These are phyloP conservation scores for Machimus atricapillus DNA, from an alignment of 2,888 invertebrate species.

Conservation along the genomic window DNA sequence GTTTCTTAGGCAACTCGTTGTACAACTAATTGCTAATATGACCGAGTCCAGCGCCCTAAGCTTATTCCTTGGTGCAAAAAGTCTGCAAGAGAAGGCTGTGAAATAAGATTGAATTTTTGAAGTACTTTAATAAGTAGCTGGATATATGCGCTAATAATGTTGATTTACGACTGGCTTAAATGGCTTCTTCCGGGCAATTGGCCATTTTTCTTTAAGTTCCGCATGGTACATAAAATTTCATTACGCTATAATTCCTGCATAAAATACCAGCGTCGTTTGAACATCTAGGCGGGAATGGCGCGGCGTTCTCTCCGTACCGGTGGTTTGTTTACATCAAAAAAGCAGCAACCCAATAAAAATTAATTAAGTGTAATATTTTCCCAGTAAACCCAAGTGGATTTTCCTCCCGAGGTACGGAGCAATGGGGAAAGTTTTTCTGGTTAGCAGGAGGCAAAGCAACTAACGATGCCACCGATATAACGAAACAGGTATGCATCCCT, in stretches of 20 bases:
- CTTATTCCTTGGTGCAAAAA: background rate
- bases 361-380: conserved; percentile 48
- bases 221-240: conserved; percentile 47
- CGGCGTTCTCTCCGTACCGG: background rate
- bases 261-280: conserved; percentile 36
- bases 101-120: conserved; percentile 19
- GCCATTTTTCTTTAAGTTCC: conserved; percentile 48
- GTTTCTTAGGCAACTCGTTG: too few relatives aligned
- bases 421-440: conserved; percentile 41
- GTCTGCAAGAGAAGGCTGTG: background rate
- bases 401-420: conserved; percentile 10
- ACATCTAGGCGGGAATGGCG: background rate
- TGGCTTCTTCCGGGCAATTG: conserved; percentile 48
- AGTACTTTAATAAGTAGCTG: conserved; percentile 34
- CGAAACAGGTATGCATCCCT: background rate
- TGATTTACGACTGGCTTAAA: conserved; percentile 46
- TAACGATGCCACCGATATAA: background rate
- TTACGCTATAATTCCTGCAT: conserved; percentile 46
- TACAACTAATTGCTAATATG: too few relatives aligned
- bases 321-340: conserved; percentile 45
- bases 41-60: too few relatives aligned
- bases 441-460: background rate
- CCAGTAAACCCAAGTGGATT: conserved; percentile 47
- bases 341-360: conserved; percentile 45
- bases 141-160: conserved; percentile 46